phyloP scores from a whole-genome alignment of 2,113 vertebrate species.

The Corythoichthys intestinalis region DNA sequence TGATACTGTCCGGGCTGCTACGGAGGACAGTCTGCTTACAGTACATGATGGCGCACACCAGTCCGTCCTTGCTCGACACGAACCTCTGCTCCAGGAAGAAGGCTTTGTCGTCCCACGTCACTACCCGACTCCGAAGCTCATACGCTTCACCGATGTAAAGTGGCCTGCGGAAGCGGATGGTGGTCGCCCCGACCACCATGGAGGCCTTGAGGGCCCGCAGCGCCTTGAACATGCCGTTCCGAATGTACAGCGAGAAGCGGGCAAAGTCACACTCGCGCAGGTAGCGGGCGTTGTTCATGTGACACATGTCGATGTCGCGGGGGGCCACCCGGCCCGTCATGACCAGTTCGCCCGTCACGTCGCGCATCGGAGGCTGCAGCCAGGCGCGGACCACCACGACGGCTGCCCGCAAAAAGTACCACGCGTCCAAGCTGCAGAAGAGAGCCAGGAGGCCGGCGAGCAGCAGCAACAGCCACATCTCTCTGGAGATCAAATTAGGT shows the following conservation, averaged over 20 bases:
- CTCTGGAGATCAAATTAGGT: slow-evolving; percentile 5
- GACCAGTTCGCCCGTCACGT: slow-evolving; percentile 78
- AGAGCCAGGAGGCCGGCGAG: slow-evolving; percentile 63
- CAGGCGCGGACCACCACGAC: slow-evolving; percentile 65
- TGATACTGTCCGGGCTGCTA: slow-evolving; percentile 73
- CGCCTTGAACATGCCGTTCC: slow-evolving; percentile 79
- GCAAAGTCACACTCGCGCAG: slow-evolving; percentile 86
- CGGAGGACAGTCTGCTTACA: slow-evolving; percentile 77
- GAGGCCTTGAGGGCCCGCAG: slow-evolving; percentile 62
- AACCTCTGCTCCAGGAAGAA: slow-evolving; percentile 85
- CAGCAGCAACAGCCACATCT: slow-evolving; percentile 56
- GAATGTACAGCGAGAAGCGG: slow-evolving; percentile 75
- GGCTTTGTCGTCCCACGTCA: slow-evolving; percentile 82
- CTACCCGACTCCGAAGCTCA: slow-evolving; percentile 76
- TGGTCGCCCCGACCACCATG: slow-evolving; percentile 78
- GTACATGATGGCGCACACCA: slow-evolving; percentile 79
- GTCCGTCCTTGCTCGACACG: slow-evolving; percentile 73
- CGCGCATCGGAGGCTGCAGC: slow-evolving; percentile 74
- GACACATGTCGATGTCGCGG: slow-evolving; percentile 81
- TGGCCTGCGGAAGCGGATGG: slow-evolving; percentile 79
- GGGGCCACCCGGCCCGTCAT: slow-evolving; percentile 71
- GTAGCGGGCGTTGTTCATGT: slow-evolving; percentile 93
- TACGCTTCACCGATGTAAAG: slow-evolving; percentile 74
- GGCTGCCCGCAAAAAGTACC: slow-evolving; percentile 70
- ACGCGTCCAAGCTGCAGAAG: slow-evolving; percentile 77